phyloP scores from a whole-genome alignment of 30 jellyfish, hydroid and myxozoan genomes.

The Haliclystus octoradiatus region DNA sequence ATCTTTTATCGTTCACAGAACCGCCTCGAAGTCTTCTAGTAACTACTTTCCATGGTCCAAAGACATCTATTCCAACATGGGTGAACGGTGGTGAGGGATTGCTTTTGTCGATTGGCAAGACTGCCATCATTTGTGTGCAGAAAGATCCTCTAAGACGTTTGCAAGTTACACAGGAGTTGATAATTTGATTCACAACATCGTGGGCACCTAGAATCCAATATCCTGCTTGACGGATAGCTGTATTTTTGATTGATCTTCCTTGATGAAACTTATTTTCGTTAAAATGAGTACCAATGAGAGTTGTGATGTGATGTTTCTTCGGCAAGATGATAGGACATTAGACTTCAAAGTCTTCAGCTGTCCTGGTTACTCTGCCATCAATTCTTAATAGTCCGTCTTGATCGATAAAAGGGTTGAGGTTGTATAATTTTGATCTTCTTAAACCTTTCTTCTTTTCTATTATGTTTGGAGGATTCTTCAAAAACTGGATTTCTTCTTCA shows the following conservation, averaged over 20 bases:
- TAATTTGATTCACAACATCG: constrained; percentile 7
- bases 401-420: constrained; percentile 26
- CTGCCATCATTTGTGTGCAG: constrained; percentile 35
- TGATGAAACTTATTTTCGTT: constrained; percentile 12
- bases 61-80: constrained; percentile 14
- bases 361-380: constrained; percentile 20
- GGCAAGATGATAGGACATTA: constrained; percentile 21
- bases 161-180: constrained; percentile 29
- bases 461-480: too few species aligned
- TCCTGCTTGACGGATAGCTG: constrained; percentile 19
- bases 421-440: not conserved
- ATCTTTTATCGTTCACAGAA: constrained; percentile 4
- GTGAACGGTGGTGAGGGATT: constrained; percentile 37
- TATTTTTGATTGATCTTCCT: constrained; percentile 13
- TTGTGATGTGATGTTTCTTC: not conserved
- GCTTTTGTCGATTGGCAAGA: constrained; percentile 33
- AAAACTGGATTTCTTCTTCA: not conserved
- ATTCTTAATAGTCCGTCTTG: constrained; percentile 31
- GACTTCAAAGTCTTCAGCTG: not conserved
- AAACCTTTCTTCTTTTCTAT: not conserved
- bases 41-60: constrained; percentile 1
- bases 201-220: constrained; percentile 29
- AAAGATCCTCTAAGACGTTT: constrained; percentile 17
- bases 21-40: not conserved
- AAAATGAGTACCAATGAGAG: not conserved